Conservation (phyloP, 2,113 vertebrate genomes). For the Caranx ignobilis region DNA sequence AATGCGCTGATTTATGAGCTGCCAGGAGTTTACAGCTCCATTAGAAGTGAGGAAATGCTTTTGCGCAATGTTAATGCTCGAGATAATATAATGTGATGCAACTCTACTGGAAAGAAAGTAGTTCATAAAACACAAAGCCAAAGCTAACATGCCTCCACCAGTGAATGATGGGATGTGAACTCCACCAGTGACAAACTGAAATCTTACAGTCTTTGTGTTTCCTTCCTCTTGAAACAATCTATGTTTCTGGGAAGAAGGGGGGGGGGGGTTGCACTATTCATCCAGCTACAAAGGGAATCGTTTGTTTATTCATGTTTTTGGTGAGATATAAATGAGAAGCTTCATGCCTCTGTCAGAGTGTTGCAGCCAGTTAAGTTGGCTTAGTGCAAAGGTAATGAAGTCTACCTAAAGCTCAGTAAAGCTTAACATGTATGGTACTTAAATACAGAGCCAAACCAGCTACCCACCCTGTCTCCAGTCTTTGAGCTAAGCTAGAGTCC, state of each 20-base stretch:
- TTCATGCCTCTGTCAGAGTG: not conserved
- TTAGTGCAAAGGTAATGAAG: not conserved
- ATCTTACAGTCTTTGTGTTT: not conserved
- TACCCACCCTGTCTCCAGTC: not conserved
- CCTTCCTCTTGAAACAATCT: not conserved
- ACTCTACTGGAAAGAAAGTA: not conserved
- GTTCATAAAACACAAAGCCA: conserved; percentile 47
- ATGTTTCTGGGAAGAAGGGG: not conserved
- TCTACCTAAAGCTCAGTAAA: not conserved
- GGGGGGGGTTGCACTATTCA: not conserved
- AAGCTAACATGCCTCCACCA: conserved; percentile 29
- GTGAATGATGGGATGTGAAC: not conserved
- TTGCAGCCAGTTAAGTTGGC: not conserved
- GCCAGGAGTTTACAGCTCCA: conserved; percentile 64
- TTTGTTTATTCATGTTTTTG: not conserved
- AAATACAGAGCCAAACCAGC: not conserved
- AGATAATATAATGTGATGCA: conserved; percentile 22
- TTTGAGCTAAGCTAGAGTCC: not conserved
- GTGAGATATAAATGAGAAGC: not conserved
- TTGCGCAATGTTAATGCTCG: conserved; percentile 32
- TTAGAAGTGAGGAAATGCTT: conserved; percentile 58
- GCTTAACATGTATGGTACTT: not conserved
- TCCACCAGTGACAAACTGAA: conserved; percentile 14
- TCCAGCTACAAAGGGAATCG: not conserved
- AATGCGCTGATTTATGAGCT: conserved; percentile 71